Percentiles rank a stretch among this genome's conserved stretches.
These are phyloP conservation scores for Pipra filicauda DNA, from an alignment of 2,113 vertebrate genomes.

Conservation along the genomic window DNA sequence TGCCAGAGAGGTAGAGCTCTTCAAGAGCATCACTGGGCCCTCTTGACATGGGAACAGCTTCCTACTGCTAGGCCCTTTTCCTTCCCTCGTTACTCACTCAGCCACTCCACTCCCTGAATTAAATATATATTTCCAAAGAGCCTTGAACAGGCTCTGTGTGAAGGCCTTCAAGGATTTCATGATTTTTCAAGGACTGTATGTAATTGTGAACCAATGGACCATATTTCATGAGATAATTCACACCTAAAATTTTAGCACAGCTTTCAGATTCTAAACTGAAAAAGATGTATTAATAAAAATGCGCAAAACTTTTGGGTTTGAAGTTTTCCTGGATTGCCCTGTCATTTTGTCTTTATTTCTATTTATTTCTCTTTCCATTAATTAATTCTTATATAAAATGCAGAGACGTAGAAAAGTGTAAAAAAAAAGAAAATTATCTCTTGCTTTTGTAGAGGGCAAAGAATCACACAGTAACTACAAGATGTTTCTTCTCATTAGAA, in stretches of 20 bases:
- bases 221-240: background rate
- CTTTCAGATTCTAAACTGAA: background rate
- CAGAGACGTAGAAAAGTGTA: background rate
- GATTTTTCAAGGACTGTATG: background rate
- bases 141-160: background rate
- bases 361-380: background rate
- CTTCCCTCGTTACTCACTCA: background rate
- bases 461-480: background rate
- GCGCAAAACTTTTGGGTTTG: background rate
- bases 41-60: background rate
- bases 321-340: background rate
- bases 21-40: background rate
- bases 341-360: background rate
- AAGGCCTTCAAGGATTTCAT: background rate
- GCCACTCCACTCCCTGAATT: accelerated
- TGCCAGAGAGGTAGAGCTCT: accelerated
- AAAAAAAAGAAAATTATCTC: background rate
- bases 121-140: background rate
- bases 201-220: background rate
- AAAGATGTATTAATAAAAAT: background rate
- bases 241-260: background rate
- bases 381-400: background rate
- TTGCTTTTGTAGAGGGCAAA: background rate
- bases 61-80: background rate
- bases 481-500: background rate